Conservation (phyloP, 2,797 vertebrate genomes). For the Pseudotriccus pelzelni region DNA sequence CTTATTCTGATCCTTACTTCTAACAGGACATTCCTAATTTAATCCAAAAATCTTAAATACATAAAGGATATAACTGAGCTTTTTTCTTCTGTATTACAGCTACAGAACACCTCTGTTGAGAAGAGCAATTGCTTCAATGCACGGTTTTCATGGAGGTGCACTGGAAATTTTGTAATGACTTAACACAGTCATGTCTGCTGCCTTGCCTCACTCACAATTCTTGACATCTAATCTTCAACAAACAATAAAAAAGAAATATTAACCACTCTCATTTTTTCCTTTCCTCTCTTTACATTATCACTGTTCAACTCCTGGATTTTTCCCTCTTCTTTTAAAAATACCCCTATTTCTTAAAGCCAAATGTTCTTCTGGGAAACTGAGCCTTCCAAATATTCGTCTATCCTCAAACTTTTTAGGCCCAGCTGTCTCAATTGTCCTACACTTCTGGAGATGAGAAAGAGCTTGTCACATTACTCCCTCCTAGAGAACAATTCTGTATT, state of each 20-base stretch:
- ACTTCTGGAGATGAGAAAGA: not conserved
- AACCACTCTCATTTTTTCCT: not conserved
- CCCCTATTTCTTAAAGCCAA: not conserved
- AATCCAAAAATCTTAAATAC: not conserved
- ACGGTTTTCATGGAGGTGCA: not conserved
- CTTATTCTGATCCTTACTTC: not conserved
- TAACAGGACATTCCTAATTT: not conserved
- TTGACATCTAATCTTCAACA: not conserved
- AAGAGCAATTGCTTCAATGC: not conserved
- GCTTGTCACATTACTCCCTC: not conserved
- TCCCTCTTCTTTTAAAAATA: not conserved
- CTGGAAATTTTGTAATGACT: rapidly evolving
- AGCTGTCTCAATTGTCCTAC: not conserved
- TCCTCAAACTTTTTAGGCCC: not conserved
- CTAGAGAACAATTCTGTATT: not conserved
- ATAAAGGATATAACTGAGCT: not conserved
- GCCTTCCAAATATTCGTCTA: not conserved
- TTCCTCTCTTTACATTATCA: not conserved
- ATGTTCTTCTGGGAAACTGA: not conserved
- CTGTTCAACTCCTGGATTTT: not conserved
- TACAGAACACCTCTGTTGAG: not conserved
- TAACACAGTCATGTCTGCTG: not conserved
- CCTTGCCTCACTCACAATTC: not conserved
- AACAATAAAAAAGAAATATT: not conserved
- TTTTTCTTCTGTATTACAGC: not conserved